Percentiles rank a stretch among this genome's conserved stretches.
These are phyloP conservation scores for Pelecanus crispus DNA, from an alignment of 2,113 vertebrate species.

Conservation along the genomic window DNA sequence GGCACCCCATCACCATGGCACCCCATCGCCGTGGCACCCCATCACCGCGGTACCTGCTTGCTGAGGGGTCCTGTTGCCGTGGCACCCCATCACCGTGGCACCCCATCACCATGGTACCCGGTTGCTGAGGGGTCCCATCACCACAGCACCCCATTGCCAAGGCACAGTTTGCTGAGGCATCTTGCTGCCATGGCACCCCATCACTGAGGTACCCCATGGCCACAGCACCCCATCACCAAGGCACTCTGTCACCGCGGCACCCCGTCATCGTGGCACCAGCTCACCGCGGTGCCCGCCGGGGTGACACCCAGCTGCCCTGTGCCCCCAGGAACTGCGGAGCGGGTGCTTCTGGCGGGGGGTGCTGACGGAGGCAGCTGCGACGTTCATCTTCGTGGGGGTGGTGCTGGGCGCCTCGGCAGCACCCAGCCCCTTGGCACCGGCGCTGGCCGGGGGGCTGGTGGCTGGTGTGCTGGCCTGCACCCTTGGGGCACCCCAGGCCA, in stretches of 20 bases:
- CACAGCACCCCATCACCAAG: not conserved
- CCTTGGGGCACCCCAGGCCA: constrained; percentile 80
- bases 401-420: constrained; percentile 71
- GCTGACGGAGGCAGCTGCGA: constrained; percentile 73
- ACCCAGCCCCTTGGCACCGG: constrained; percentile 64
- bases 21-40: too few species aligned
- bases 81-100: too few species aligned
- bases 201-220: not conserved
- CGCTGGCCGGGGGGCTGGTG: constrained; percentile 72
- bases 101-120: too few species aligned
- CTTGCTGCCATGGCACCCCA: not conserved
- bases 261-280: not conserved
- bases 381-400: constrained; percentile 75
- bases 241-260: fast-evolving
- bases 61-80: too few species aligned
- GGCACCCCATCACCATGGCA: not conserved
- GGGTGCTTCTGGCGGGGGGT: constrained; percentile 75
- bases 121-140: too few species aligned
- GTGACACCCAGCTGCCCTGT: not conserved
- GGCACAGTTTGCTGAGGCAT: too few species aligned
- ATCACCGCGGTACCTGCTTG: too few species aligned
- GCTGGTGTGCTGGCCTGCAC: constrained; percentile 68
- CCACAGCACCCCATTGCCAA: too few species aligned
- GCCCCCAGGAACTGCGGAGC: constrained; percentile 69
- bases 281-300: fast-evolving